Conservation (phyloP, 2,888 invertebrate species). For the Steinernema carpocapsae region DNA sequence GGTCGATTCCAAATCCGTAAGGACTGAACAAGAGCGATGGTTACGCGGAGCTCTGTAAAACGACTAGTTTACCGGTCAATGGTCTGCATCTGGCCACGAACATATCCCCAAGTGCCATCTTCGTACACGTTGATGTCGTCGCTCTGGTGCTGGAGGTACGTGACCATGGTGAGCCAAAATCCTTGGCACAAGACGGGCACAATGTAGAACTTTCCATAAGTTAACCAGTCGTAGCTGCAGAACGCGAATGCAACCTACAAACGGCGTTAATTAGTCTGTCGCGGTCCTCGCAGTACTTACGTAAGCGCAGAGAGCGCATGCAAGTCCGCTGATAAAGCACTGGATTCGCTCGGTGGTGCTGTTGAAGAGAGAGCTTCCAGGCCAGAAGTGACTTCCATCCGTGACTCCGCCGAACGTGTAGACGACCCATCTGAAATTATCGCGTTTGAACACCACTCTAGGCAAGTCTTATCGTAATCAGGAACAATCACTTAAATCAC, state of each 20-base stretch:
- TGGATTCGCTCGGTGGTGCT: slow-evolving; percentile 61
- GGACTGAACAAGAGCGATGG: slow-evolving; percentile 36
- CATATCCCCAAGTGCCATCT: slow-evolving; percentile 49
- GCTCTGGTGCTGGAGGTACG: slow-evolving; percentile 52
- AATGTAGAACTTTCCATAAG: slow-evolving; percentile 45
- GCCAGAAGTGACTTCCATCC: slow-evolving; percentile 68
- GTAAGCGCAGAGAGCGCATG: slow-evolving; percentile 54
- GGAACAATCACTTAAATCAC: too few relatives aligned
- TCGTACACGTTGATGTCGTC: slow-evolving; percentile 53
- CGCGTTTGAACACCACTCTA: too few relatives aligned
- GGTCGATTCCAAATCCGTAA: slow-evolving; percentile 60
- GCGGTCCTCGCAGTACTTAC: slow-evolving; percentile 42
- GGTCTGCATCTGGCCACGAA: slow-evolving; percentile 58
- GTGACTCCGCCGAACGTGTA: slow-evolving; percentile 67
- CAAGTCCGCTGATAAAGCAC: slow-evolving; percentile 57
- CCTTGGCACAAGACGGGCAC: slow-evolving; percentile 48
- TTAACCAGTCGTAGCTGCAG: slow-evolving; percentile 40
- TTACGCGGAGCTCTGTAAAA: neutral
- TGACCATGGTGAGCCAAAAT: slow-evolving; percentile 54
- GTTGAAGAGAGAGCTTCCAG: slow-evolving; percentile 60
- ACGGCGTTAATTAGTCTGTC: too few relatives aligned
- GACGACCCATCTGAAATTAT: slow-evolving; percentile 39
- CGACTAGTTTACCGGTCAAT: slow-evolving; percentile 44
- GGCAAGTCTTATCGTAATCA: too few relatives aligned
- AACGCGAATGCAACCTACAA: slow-evolving; percentile 42